Conservation (phyloP, 2,113 vertebrate species). For the Eonycteris spelaea region DNA sequence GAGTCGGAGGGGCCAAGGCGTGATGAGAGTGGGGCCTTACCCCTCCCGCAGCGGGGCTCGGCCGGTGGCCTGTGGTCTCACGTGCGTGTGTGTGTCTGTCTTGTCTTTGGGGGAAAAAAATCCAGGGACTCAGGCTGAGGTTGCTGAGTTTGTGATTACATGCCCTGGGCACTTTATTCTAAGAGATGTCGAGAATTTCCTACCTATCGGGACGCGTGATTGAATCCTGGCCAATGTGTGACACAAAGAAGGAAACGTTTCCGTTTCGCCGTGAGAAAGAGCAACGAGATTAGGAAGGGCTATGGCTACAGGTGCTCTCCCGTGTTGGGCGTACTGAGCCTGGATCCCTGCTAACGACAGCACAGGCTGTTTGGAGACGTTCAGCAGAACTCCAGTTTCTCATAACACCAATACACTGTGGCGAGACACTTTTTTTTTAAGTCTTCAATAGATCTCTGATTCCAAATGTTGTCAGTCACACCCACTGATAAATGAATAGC, state of each 20-base stretch:
- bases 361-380: not conserved
- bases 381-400: not conserved
- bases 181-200: not conserved
- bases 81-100: not conserved
- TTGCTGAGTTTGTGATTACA: not conserved
- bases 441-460: not conserved
- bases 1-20: not conserved
- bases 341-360: not conserved
- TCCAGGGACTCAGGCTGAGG: not conserved
- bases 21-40: rapidly evolving
- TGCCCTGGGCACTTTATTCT: not conserved
- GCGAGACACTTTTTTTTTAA: too few relatives aligned
- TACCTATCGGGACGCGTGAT: not conserved
- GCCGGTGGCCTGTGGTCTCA: rapidly evolving
- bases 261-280: not conserved
- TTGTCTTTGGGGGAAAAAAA: not conserved
- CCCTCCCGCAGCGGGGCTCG: not conserved
- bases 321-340: not conserved
- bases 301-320: too few relatives aligned
- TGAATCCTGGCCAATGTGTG: not conserved
- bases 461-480: not conserved
- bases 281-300: rapidly evolving
- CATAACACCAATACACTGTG: not conserved
- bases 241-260: not conserved
- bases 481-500: not conserved